Base-by-base conservation (phyloP, 2,888 invertebrate species). In the Didymodactylos carnosus region DNA sequence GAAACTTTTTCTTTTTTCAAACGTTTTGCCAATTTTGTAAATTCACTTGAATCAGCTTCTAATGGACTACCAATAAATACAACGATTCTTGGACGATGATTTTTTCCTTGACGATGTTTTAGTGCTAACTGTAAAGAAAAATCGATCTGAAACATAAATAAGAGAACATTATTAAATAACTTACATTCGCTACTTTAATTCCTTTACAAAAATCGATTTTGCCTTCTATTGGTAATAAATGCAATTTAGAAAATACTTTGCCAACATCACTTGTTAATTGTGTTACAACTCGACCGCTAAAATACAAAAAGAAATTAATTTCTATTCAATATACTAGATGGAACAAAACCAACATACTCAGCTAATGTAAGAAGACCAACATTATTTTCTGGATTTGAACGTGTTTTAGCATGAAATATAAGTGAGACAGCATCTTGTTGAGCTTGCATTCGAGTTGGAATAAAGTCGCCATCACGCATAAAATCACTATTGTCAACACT, bases 401-500 rank as follows among this genome's bases (percentile, higher is more conserved):
- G 87, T 75, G 94, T 91, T 87, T 98, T 98, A 73, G 94, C 93
- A 83, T 94, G 91, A 82, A 97, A 95, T 76, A 99, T 91, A 81
- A 98, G 86, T 84, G 94, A 94, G 53, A 97, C 94, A 49, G 98
- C 98, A 87, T 99, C 98, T 84, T 95, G 95, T 82, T 98, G 97
- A 39, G 95, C 95, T 86, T 95, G 95, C 73, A 98, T 87, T 79
- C 98, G 88, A 13, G 95, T 94, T 29, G 98, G 98, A 77, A 94
- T 86, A 84, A 95, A 98, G 85, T 99, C 98, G 78, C 98, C 98
- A 88, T 99, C 99, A 82, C 98, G 88, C 92, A 98, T 98, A 84
- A 90, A 99, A 84, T 99, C 97, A 86, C 97, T 97, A 85, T 95
- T 98, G 86, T 98, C 98, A 77, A 98, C 94, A 87, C 93, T 93